Conservation (phyloP, 2,113 vertebrate genomes). For the Poeciliopsis prolifica region DNA sequence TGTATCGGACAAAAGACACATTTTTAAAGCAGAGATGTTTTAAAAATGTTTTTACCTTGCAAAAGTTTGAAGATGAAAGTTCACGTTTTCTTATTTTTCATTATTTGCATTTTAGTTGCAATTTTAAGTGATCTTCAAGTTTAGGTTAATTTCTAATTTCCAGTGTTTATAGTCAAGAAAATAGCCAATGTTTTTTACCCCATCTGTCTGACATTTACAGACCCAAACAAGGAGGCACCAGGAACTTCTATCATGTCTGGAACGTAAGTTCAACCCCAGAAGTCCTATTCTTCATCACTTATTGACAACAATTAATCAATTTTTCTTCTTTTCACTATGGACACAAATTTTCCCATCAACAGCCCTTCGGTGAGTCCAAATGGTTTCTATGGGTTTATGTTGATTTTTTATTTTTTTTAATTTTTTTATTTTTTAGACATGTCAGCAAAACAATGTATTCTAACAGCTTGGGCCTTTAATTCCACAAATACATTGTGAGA, state of each 20-base stretch:
- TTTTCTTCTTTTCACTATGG: background rate
- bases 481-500: background rate
- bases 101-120: no score
- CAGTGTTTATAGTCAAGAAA: background rate
- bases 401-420: no score
- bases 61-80: no score
- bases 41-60: no score
- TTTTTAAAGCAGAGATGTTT: no score
- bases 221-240: slow-evolving; percentile 21
- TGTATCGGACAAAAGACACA: background rate
- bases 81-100: no score
- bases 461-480: background rate
- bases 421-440: no score
- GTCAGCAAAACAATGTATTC: background rate
- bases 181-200: background rate
- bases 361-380: background rate
- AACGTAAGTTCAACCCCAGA: slow-evolving; percentile 60
- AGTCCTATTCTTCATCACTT: background rate
- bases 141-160: background rate
- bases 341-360: background rate
- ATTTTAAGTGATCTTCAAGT: no score
- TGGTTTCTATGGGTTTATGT: background rate
- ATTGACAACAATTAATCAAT: background rate
- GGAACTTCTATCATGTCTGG: slow-evolving; percentile 73
- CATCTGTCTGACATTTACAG: background rate